Evolutionary conservation across 2,888 invertebrate genomes (phyloP), one percentile per base, ranked within the genome.

Genomic region (Drosophila prolongata): DNA sequence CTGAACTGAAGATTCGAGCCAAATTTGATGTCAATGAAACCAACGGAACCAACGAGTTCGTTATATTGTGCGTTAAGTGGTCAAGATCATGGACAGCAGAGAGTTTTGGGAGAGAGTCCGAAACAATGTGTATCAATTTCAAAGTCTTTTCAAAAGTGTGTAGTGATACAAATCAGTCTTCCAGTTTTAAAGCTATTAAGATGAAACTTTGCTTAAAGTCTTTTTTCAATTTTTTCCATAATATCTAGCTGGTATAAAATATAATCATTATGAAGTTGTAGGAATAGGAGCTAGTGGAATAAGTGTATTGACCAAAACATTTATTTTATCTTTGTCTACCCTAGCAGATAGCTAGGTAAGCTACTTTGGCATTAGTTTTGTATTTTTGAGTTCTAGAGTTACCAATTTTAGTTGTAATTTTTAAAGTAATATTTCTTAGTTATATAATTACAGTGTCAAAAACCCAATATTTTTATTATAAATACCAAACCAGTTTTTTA

Each of bases 1-100:
- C 71, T 30, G 59, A 60, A 55, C 52, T 24, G 61, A 62, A 56
- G 65, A 62, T 47, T 35, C 56, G 52, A 58, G 67, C 65, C 34
- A 37, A 42, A 75, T 87, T 80, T 79, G 72, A 85, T 85, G 85
- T 80, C 89, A 85, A 89, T 89, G 89, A 75, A 85, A 89, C 59
- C 65, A 43, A 42, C 53, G 24, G 46, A 64, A 47, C 52, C 14
- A 42, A 49, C 42, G 54, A 42, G 71, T 55, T 65, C 37, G 44
- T 35, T 24, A 40, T 52, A 54, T 44, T 64, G 37, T 62, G 61
- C 38, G 62, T 47, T 43, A 58, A 54, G 73, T 89, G 85, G 85
- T 85, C 85, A 85, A 85, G 85, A 85, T 85, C 85, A 85, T 71
- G 85, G 85, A 74, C 85, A 67, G 56, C 71, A 64, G 82, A 42